A percentile compares a stretch with the other conserved stretches of the same genome.
Conservation (phyloP, 37 sponge, comb jelly and placozoan species). For the Eunapius fragilis region DNA sequence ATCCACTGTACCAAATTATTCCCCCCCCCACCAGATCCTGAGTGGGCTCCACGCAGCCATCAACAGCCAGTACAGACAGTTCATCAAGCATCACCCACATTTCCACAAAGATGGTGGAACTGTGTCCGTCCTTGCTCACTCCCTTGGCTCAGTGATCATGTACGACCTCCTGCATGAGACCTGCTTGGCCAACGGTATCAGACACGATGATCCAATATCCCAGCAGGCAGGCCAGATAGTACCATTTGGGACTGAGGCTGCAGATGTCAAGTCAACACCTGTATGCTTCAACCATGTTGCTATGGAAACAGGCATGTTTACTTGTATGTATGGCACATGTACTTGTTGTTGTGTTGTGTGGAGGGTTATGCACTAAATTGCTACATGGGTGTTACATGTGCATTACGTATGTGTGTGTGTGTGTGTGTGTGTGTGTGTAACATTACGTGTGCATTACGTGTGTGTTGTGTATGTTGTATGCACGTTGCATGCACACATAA, state of each 20-base stretch:
- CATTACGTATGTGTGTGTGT: not conserved
- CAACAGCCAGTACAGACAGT: constrained; percentile 62
- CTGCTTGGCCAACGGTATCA: constrained; percentile 5
- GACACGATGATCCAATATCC: not conserved
- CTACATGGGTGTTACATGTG: not conserved
- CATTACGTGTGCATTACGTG: too few relatives aligned
- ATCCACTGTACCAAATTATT: too few relatives aligned
- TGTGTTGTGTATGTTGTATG: too few relatives aligned
- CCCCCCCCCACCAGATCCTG: constrained; percentile 28
- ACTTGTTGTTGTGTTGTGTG: not conserved
- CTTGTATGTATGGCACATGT: not conserved
- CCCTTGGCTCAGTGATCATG: constrained; percentile 87
- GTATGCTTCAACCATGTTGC: not conserved
- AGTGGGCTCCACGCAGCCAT: constrained; percentile 55
- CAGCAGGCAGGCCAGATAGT: not conserved
- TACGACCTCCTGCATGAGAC: constrained; percentile 76
- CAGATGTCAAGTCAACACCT: not conserved
- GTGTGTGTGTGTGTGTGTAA: too few relatives aligned
- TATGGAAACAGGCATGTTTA: not conserved
- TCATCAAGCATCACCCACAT: constrained; percentile 73
- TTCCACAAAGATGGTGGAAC: constrained; percentile 65
- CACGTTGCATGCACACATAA: too few relatives aligned
- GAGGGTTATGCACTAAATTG: not conserved
- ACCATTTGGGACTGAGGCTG: not conserved
- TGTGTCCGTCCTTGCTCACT: constrained; percentile 84